Evolutionary conservation across 1,140 invertebrate genomes (phyloP), one percentile per base, ranked within the genome.

Genomic region (Globodera rostochiensis): DNA sequence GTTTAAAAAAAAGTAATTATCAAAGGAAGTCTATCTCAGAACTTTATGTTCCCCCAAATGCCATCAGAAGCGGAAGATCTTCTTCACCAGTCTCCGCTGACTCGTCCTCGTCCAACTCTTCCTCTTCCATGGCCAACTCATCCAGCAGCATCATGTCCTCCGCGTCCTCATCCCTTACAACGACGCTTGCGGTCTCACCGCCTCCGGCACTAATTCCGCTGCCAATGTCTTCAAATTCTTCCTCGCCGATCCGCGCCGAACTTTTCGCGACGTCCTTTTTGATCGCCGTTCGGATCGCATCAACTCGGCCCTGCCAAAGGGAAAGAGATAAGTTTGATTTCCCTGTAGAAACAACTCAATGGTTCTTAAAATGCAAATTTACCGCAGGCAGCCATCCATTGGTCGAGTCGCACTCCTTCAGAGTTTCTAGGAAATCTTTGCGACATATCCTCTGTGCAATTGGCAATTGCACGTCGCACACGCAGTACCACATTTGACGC

Each of bases 401-500:
- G 1, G 74, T 79, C 21, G 64, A 36, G 67, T 79, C 76, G 70
- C 73, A 85, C 45, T 86, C 64, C 47, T 45, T 21, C 2, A 81
- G n/a, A 11, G 53, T 73, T 25, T 64, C 47, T 4, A 76, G 79
- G 47, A 80, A 80, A 70, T 84, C 76, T 5, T 47, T 75, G 6
- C 53, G 73, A 36, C 85, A 75, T 36, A 85, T 73, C 36, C 88
- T 86, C 45, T 86, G 79, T 11, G 85, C 88, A 45, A 76, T 47
- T 5, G 87, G 84, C 60, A 89, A 57, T 13, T 82, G 77, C n/a
- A 90, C 85, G 70, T 90, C 88, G 66, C 85, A 89, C 3, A 89
- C 77, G 64, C 75, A 85, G 79, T 90, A 89, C 88, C 88, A 89
- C 86, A 89, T 90, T 80, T 89, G 88, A 21, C 88, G 82, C 49